A percentile compares a stretch with the other conserved stretches of the same genome.
phyloP scores from a whole-genome alignment of 2,888 invertebrate species.

The Amorpha juglandis region DNA sequence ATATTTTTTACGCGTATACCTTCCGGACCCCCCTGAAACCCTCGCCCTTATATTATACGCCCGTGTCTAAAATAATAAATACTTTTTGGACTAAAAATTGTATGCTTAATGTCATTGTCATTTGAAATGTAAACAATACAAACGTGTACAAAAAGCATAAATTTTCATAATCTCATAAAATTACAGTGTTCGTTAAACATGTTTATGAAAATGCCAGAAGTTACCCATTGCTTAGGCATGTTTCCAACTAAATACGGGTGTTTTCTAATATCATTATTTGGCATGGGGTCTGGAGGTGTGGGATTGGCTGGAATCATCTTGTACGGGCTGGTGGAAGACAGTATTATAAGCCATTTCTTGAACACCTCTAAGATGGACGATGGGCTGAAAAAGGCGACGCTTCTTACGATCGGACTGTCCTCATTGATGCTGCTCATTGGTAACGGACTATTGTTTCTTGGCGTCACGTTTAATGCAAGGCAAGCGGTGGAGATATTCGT shows the following conservation, averaged over 20 bases:
- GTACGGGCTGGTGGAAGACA: constrained; percentile 52
- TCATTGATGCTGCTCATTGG: constrained; percentile 46
- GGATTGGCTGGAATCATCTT: constrained; percentile 50
- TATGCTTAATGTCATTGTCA: neutral
- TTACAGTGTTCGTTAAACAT: constrained; percentile 15
- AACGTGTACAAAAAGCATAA: neutral
- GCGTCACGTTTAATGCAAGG: constrained; percentile 31
- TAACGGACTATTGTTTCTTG: constrained; percentile 46
- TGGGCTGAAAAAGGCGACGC: constrained; percentile 44
- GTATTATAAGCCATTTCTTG: constrained; percentile 34
- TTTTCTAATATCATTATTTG: constrained; percentile 52
- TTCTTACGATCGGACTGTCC: constrained; percentile 44
- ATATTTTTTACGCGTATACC: too few relatives aligned
- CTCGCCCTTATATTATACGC: too few relatives aligned
- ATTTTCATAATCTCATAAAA: neutral
- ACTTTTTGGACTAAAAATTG: neutral
- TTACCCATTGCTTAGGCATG: constrained; percentile 47
- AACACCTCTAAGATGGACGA: constrained; percentile 36
- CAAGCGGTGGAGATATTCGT: constrained; percentile 34
- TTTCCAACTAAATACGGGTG: constrained; percentile 50
- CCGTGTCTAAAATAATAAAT: neutral
- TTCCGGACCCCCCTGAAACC: too few relatives aligned
- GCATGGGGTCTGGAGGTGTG: constrained; percentile 44
- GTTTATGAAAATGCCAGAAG: constrained; percentile 51
- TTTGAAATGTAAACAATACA: neutral